phyloP scores from a whole-genome alignment of 2,888 invertebrate genomes.

The Cephus sareptanus region DNA sequence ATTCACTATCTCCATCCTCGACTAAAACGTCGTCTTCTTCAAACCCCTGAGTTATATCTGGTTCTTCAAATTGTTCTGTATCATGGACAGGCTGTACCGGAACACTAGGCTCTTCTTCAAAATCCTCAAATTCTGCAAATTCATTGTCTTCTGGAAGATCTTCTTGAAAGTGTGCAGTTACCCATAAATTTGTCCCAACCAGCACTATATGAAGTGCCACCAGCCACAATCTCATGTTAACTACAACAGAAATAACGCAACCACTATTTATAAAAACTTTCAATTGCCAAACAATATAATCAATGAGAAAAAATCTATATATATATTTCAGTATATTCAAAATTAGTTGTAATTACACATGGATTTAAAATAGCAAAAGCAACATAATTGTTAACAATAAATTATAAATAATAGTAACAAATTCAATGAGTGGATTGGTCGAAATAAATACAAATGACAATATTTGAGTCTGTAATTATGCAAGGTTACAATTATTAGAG shows the following conservation, averaged over 20 bases:
- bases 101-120: conserved; percentile 71
- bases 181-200: conserved; percentile 64
- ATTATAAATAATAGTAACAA: not conserved
- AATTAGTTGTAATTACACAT: not conserved
- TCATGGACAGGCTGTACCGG: conserved; percentile 31
- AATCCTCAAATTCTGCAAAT: conserved; percentile 94
- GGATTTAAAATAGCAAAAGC: not conserved
- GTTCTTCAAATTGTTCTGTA: conserved; percentile 36
- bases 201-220: conserved; percentile 62
- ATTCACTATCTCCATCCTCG: conserved; percentile 84
- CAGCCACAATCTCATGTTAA: conserved; percentile 64
- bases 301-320: not conserved
- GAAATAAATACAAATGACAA: not conserved
- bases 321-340: not conserved
- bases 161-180: conserved; percentile 65
- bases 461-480: not conserved
- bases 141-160: conserved; percentile 82
- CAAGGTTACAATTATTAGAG: not conserved
- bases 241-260: conserved; percentile 35
- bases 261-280: not conserved
- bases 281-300: not conserved
- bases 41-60: conserved; percentile 34
- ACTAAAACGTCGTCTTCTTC: conserved; percentile 58
- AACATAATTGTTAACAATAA: not conserved
- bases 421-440: not conserved